phyloP scores from a whole-genome alignment of 2,113 vertebrate genomes.

The Amblyornis subalaris region DNA sequence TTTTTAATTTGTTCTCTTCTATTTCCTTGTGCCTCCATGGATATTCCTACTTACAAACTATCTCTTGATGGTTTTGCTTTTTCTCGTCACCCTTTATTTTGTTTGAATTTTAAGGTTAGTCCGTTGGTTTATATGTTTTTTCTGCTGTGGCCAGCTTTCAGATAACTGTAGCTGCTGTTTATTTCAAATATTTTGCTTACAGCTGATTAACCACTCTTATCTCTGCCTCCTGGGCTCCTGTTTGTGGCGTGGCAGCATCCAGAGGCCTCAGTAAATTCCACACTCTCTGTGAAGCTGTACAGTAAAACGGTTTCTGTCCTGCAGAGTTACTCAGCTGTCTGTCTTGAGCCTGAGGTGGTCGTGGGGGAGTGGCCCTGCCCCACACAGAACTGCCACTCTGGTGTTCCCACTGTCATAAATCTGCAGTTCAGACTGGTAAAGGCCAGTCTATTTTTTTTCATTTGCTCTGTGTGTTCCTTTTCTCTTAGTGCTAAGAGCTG shows the following conservation, averaged over 20 bases:
- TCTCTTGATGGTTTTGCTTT: neutral
- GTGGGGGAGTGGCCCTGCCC: neutral
- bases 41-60: neutral
- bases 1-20: neutral
- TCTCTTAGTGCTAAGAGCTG: neutral
- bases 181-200: neutral
- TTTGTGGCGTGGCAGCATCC: fast-evolving
- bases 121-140: neutral
- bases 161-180: neutral
- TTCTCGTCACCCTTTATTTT: neutral
- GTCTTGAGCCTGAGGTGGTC: neutral
- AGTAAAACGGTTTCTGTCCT: neutral
- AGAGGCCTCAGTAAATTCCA: neutral
- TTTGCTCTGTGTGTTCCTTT: neutral
- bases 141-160: neutral
- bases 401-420: neutral
- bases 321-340: neutral
- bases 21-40: neutral
- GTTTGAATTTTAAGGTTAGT: neutral
- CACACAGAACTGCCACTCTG: neutral
- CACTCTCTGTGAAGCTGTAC: neutral
- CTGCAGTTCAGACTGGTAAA: neutral
- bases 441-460: neutral
- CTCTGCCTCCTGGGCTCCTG: neutral
- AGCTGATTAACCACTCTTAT: neutral